These are phyloP conservation scores for Onthophagus sagittarius DNA, from an alignment of 2,888 invertebrate species.

Conservation along the genomic window DNA sequence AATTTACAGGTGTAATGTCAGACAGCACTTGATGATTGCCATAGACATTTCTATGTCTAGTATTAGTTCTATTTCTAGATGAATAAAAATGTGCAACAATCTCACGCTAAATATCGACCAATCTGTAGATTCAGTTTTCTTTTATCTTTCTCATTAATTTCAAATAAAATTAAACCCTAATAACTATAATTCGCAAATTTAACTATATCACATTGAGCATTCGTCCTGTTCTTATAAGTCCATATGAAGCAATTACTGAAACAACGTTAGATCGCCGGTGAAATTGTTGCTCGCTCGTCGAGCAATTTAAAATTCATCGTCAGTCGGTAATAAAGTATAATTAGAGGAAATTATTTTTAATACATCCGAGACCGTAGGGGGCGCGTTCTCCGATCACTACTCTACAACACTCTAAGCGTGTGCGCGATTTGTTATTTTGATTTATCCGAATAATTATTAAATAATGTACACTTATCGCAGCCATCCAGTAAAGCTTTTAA, in stretches of 20 bases:
- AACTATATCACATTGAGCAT: background rate
- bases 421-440: conserved; percentile 49
- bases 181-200: background rate
- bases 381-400: conserved; percentile 30
- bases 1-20: too few relatives aligned
- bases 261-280: background rate
- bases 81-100: too few relatives aligned
- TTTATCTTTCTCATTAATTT: background rate
- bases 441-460: conserved; percentile 52
- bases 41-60: too few relatives aligned
- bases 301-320: conserved; percentile 31
- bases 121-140: background rate
- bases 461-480: conserved; percentile 48
- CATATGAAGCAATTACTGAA: background rate
- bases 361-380: conserved; percentile 31
- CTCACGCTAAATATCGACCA: too few relatives aligned
- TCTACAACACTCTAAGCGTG: conserved; percentile 42
- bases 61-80: too few relatives aligned
- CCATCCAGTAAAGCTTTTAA: conserved; percentile 31
- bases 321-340: conserved; percentile 46
- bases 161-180: background rate
- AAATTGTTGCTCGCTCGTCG: background rate
- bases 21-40: too few relatives aligned
- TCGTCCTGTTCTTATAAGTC: background rate
- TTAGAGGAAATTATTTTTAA: conserved; percentile 50